These are phyloP conservation scores for Agonopterix arenella DNA, from an alignment of 2,888 invertebrate genomes.

Conservation along the genomic window DNA sequence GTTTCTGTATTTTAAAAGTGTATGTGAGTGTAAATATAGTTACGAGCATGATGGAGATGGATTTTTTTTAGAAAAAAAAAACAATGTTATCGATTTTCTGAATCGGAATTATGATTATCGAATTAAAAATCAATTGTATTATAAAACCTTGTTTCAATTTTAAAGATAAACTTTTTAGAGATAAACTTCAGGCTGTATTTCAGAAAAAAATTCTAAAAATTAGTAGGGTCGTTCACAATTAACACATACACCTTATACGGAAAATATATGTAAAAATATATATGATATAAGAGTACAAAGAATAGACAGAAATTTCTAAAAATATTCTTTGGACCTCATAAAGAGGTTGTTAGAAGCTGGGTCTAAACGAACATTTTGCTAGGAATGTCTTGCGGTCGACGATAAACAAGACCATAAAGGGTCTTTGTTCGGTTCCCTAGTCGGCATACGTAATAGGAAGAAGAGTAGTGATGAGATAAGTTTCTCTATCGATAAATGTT, in stretches of 20 bases:
- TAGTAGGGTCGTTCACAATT: too few relatives aligned
- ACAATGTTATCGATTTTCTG: slow-evolving; percentile 59
- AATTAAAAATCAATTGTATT: slow-evolving; percentile 54
- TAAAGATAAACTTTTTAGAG: too few relatives aligned
- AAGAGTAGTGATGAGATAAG: slow-evolving; percentile 26
- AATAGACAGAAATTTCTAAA: background rate
- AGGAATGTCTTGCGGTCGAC: slow-evolving; percentile 37
- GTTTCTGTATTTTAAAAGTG: slow-evolving; percentile 30
- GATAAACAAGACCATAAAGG: slow-evolving; percentile 49
- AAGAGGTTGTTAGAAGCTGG: background rate
- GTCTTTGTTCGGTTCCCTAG: slow-evolving; percentile 37
- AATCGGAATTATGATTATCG: slow-evolving; percentile 55
- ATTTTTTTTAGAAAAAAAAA: slow-evolving; percentile 37
- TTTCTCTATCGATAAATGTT: slow-evolving; percentile 19
- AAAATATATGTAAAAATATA: too few relatives aligned
- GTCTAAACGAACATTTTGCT: slow-evolving; percentile 29
- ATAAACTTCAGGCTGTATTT: too few relatives aligned
- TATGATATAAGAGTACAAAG: too few relatives aligned
- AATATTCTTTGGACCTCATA: background rate
- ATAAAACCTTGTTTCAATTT: slow-evolving; percentile 21
- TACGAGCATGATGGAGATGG: slow-evolving; percentile 26
- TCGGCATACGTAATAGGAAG: slow-evolving; percentile 32
- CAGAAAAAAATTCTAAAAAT: too few relatives aligned
- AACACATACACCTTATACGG: too few relatives aligned
- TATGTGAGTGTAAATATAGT: slow-evolving; percentile 57